Evolutionary conservation across 2,888 invertebrate genomes (phyloP).

Genomic region (Amitus sp.): DNA sequence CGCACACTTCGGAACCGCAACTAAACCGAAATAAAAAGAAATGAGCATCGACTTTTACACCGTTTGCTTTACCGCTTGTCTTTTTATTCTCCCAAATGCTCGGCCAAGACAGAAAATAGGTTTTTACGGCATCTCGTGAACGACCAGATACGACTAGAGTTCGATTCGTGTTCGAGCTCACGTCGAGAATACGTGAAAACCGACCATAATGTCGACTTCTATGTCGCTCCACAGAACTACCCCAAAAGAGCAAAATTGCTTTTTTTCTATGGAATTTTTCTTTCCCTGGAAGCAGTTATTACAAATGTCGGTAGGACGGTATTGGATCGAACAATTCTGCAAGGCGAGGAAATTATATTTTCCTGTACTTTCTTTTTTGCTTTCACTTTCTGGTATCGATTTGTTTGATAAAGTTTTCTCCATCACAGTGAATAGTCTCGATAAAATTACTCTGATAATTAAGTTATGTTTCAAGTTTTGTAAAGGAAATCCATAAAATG

Average conservation of each 20-base stretch:
- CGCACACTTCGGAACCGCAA: conserved; percentile 25
- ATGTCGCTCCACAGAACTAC: conserved; percentile 33
- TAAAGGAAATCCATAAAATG: too few species aligned
- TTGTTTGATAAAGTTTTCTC: too few species aligned
- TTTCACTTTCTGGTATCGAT: too few species aligned
- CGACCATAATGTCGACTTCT: conserved; percentile 34
- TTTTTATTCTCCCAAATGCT: conserved; percentile 43
- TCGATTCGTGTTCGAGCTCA: conserved; percentile 42
- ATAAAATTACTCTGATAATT: too few species aligned
- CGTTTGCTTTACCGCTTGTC: conserved; percentile 24
- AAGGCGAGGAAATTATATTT: too few species aligned
- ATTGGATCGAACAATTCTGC: not conserved
- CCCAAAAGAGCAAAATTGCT: conserved; percentile 27
- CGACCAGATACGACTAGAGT: conserved; percentile 40
- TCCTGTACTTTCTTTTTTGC: too few species aligned
- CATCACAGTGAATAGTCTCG: too few species aligned
- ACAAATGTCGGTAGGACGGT: conserved; percentile 8
- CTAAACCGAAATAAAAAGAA: conserved; percentile 39
- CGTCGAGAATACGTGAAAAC: conserved; percentile 39
- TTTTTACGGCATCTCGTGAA: conserved; percentile 43
- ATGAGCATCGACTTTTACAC: conserved; percentile 36
- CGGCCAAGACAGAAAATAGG: conserved; percentile 41
- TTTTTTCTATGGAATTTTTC: conserved; percentile 18
- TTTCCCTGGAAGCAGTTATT: conserved; percentile 27
- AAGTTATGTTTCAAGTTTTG: too few species aligned